Evolutionary conservation across 2,797 vertebrate species (phyloP).

Genomic region (Poliocrania exsul): DNA sequence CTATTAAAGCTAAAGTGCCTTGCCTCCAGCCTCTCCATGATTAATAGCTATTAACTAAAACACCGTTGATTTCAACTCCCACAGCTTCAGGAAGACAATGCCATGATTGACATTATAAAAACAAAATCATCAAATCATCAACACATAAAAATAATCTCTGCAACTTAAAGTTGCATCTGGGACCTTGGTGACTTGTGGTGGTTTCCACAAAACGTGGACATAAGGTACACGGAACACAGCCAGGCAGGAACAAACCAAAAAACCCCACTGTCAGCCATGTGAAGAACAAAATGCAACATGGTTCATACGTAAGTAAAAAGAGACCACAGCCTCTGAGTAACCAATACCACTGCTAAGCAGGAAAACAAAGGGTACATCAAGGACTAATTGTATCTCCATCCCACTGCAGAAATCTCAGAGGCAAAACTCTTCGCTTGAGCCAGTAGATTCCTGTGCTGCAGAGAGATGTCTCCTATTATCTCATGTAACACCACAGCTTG

Average conservation of each 20-base stretch:
- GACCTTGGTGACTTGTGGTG: not conserved
- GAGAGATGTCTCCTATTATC: not conserved
- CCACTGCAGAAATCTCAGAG: not conserved
- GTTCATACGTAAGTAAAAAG: accelerated
- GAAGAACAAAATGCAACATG: not conserved
- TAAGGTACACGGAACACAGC: not conserved
- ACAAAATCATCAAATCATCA: not conserved
- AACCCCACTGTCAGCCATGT: accelerated
- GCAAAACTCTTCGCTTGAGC: not conserved
- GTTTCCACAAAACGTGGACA: not conserved
- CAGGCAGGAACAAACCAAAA: not conserved
- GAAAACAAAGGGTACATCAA: not conserved
- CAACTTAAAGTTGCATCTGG: not conserved
- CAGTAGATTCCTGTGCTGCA: accelerated
- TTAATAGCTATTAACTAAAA: slow-evolving; percentile 24
- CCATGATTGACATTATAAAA: not conserved
- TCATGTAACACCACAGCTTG: not conserved
- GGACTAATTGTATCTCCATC: not conserved
- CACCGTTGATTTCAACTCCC: not conserved
- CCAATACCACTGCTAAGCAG: not conserved
- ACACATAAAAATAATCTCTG: not conserved
- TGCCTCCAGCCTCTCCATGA: not conserved
- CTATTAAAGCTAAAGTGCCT: not conserved
- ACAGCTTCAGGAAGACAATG: not conserved
- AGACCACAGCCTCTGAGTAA: not conserved